phyloP scores from a whole-genome alignment of 2,888 invertebrate species.

The Stenichneumon culpator region DNA sequence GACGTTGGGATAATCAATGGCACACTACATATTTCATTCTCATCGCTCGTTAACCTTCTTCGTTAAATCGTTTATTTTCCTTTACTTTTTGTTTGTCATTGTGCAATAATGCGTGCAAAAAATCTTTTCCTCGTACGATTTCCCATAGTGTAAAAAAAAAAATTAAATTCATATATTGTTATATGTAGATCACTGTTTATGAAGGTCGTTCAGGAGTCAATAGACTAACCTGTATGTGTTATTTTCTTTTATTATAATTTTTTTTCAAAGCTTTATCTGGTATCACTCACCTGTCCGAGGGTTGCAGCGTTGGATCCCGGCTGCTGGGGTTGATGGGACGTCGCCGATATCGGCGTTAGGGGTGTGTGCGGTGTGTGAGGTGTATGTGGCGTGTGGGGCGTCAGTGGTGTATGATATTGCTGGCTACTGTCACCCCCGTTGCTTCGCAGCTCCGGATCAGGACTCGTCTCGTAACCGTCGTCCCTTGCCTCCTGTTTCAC shows the following conservation, averaged over 20 bases:
- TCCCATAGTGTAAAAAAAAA: not conserved
- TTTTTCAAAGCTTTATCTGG: constrained; percentile 10
- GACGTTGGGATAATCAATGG: not conserved
- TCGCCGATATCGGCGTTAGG: constrained; percentile 84
- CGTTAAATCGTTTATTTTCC: not conserved
- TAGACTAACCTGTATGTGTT: not conserved
- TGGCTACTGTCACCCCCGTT: constrained; percentile 84
- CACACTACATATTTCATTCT: not conserved
- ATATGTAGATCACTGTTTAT: not conserved
- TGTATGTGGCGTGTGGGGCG: constrained; percentile 84
- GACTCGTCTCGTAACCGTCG: constrained; percentile 96
- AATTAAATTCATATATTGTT: not conserved
- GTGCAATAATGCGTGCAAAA: not conserved
- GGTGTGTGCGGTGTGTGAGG: constrained; percentile 84
- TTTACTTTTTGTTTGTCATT: not conserved
- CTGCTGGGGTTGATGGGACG: constrained; percentile 84
- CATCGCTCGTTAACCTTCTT: not conserved
- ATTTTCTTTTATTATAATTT: not conserved
- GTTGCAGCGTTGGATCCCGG: constrained; percentile 82
- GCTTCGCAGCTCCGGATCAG: constrained; percentile 86
- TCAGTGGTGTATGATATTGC: constrained; percentile 84
- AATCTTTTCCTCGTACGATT: not conserved
- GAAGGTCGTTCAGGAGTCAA: not conserved
- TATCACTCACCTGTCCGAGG: constrained; percentile 82
- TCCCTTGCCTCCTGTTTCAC: constrained; percentile 91